These are phyloP conservation scores for Anthopleura sola DNA, from an alignment of 64 coral and sea anemone species.

Conservation along the genomic window DNA sequence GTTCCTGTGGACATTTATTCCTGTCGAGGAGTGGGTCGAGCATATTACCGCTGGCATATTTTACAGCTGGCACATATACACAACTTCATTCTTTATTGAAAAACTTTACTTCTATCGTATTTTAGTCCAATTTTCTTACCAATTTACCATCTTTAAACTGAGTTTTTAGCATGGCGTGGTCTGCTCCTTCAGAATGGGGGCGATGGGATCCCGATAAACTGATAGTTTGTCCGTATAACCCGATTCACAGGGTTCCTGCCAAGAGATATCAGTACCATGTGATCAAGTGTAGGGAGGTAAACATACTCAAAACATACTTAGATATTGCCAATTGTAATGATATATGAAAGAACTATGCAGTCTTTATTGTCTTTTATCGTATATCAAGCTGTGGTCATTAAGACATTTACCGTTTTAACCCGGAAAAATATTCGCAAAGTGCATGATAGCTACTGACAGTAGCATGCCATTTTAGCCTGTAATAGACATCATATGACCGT, in stretches of 20 bases:
- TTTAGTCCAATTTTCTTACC: neutral
- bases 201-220: conserved; percentile 74
- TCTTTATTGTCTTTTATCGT: neutral
- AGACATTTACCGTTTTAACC: too few species aligned
- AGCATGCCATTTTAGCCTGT: too few species aligned
- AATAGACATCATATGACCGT: too few species aligned
- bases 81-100: neutral
- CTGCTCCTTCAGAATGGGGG: conserved; percentile 72
- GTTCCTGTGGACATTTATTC: neutral
- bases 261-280: conserved; percentile 81
- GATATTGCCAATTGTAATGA: neutral
- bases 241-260: conserved; percentile 40
- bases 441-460: too few species aligned
- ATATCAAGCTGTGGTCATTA: too few species aligned
- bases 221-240: conserved; percentile 61
- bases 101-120: neutral
- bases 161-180: conserved; percentile 59
- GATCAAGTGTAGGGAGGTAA: conserved; percentile 71
- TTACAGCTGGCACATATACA: neutral
- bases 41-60: neutral
- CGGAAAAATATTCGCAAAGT: too few species aligned
- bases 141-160: neutral
- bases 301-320: neutral
- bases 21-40: neutral
- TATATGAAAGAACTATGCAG: neutral